A percentile compares a stretch with the other conserved stretches of the same genome.
Evolutionary conservation across 2,888 invertebrate genomes (phyloP).

Genomic region (Micoletzkya japonica): DNA sequence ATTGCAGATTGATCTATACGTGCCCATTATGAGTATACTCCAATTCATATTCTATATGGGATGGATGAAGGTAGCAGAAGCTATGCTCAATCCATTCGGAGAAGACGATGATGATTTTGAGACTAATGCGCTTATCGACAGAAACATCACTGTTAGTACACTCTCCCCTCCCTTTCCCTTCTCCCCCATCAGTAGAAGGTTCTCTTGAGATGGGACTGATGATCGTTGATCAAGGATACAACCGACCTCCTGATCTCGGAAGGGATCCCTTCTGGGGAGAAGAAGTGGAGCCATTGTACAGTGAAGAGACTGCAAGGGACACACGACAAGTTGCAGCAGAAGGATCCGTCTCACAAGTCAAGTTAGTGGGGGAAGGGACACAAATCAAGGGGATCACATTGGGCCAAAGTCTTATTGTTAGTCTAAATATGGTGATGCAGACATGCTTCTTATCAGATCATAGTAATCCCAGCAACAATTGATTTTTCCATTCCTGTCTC

Average conservation of each 20-base stretch:
- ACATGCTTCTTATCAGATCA: not conserved
- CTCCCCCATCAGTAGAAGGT: not conserved
- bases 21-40: slow-evolving; percentile 60
- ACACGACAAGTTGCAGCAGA: slow-evolving; percentile 3
- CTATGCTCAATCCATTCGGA: slow-evolving; percentile 54
- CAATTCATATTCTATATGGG: slow-evolving; percentile 62
- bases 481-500: not conserved
- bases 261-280: slow-evolving; percentile 60
- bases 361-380: no score
- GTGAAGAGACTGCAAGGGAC: slow-evolving; percentile 36
- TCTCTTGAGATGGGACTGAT: slow-evolving; percentile 54
- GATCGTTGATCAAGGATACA: slow-evolving; percentile 60
- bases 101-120: slow-evolving; percentile 54
- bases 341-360: slow-evolving; percentile 23
- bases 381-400: no score
- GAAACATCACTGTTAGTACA: slow-evolving; percentile 48
- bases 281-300: slow-evolving; percentile 47
- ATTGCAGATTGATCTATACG: slow-evolving; percentile 53
- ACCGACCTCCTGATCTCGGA: slow-evolving; percentile 52
- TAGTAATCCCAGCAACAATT: not conserved
- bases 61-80: slow-evolving; percentile 60
- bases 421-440: not conserved
- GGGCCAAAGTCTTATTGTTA: no score
- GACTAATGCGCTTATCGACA: slow-evolving; percentile 50
- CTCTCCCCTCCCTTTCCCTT: not conserved